A percentile compares a stretch with the other conserved stretches of the same genome.
Evolutionary conservation across 2,113 vertebrate genomes (phyloP).

Genomic region (Ageneiosus marmoratus): DNA sequence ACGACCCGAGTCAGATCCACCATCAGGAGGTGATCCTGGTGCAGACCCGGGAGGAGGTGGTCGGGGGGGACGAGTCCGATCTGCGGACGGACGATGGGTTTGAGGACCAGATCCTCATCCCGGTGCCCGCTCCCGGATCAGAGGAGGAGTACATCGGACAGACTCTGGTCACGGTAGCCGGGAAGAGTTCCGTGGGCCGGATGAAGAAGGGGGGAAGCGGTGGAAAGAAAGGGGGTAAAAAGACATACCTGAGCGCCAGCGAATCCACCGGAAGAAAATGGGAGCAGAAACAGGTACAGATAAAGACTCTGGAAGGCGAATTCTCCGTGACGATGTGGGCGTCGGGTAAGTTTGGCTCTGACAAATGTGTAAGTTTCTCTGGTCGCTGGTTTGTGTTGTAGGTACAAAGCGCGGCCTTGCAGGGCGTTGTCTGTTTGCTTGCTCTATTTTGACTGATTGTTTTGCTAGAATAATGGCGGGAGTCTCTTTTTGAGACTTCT

Average conservation of each 20-base stretch:
- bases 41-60: slow-evolving; percentile 96
- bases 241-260: slow-evolving; percentile 86
- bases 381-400: slow-evolving; percentile 42
- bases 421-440: slow-evolving; percentile 76
- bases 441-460: slow-evolving; percentile 63
- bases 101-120: slow-evolving; percentile 97
- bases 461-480: slow-evolving; percentile 33
- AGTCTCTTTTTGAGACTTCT: slow-evolving; percentile 35
- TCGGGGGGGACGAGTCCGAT: slow-evolving; percentile 93
- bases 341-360: slow-evolving; percentile 79
- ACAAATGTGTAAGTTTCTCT: slow-evolving; percentile 23
- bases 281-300: slow-evolving; percentile 99
- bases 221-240: slow-evolving; percentile 91
- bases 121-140: slow-evolving; percentile 87
- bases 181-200: slow-evolving; percentile 85
- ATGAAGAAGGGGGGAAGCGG: slow-evolving; percentile 84
- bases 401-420: slow-evolving; percentile 68
- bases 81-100: slow-evolving; percentile 88
- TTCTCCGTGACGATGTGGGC: slow-evolving; percentile 99
- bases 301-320: slow-evolving; percentile 98
- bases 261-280: slow-evolving; percentile 90
- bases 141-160: slow-evolving; percentile 97
- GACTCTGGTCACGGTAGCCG: slow-evolving; percentile 91
- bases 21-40: slow-evolving; percentile 98
- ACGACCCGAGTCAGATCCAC: slow-evolving; percentile 83